Conservation (phyloP, 2,888 invertebrate species). For the Leucania comma region DNA sequence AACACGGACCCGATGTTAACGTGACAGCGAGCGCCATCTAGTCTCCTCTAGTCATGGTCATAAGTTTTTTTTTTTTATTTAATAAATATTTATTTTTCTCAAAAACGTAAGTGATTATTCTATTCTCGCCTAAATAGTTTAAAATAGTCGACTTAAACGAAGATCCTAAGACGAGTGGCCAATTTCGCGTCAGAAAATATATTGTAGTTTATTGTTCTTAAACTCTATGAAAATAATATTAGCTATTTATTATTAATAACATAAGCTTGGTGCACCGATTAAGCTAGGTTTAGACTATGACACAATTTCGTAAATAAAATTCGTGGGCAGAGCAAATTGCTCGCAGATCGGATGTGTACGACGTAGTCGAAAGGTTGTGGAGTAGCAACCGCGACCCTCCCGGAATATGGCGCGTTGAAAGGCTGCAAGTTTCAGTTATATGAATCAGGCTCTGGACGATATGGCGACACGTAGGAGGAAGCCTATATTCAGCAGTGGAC, state of each 20-base stretch:
- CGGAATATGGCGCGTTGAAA: not conserved
- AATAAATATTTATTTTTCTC: not conserved
- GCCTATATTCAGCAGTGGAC: not conserved
- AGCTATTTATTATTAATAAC: slow-evolving; percentile 31
- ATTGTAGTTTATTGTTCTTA: slow-evolving; percentile 39
- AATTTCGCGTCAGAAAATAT: slow-evolving; percentile 34
- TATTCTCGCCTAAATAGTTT: slow-evolving; percentile 6
- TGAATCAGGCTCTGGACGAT: not conserved
- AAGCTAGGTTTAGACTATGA: slow-evolving; percentile 47
- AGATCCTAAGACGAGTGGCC: slow-evolving; percentile 48
- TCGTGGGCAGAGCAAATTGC: not conserved
- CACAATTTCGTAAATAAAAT: slow-evolving; percentile 11
- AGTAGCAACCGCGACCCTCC: not conserved
- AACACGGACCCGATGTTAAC: no score
- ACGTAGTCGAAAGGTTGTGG: not conserved
- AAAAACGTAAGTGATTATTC: not conserved
- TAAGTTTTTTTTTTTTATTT: not conserved
- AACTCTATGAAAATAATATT: slow-evolving; percentile 35
- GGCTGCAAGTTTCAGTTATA: no score
- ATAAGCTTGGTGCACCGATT: slow-evolving; percentile 50
- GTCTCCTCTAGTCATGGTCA: not conserved
- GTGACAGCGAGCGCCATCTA: no score
- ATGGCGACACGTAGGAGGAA: not conserved
- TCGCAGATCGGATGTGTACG: not conserved
- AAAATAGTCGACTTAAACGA: slow-evolving; percentile 11